Base-by-base conservation (phyloP, 1,140 invertebrate species). In the Lerema accius region DNA sequence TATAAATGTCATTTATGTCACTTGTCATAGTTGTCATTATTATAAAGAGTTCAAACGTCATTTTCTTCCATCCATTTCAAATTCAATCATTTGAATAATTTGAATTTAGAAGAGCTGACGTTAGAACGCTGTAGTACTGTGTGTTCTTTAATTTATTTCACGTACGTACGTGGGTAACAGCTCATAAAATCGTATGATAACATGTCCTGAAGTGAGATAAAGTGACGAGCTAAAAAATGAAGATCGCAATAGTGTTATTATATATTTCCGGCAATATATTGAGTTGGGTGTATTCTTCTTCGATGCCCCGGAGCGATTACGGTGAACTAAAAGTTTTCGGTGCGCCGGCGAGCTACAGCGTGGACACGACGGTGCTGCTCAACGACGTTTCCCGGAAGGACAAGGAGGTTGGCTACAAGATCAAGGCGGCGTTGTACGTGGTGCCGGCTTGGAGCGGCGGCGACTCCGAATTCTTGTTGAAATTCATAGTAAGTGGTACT, bases 361-460 rank as follows among this genome's bases (percentile, higher is more conserved):
- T 71, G 63, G 77, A 82, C 46, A 73, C 60, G 15, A 69, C 70
- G 40, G 70, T 82, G 19, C 51, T 73, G 49, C 42, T 82, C 9
- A 78, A 78, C 40, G 77, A 82, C 15, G 70, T 61, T 6, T 35
- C 60, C 13, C 56, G 61, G n/a, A 49, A 48, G 13, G 69, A 76
- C 26, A 68, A 65, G 13, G 71, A 78, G 51, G 55, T 78, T 15
- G 73, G 75, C 37, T 82, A 80, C 56, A 78, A 72, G 51, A 65
- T 82, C 9, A 62, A 60, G 46, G 69, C 73, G 2, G 5, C n/a
- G 5, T 48, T 82, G 11, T 10, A 32, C 45, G 42, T 80, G 11
- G 58, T 50, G 10, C 65, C 72, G 11, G 17, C 63, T 16, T 75
- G 71, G 68, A 60, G 17, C 3, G 49, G 46, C 14, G 45, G 16